Evolutionary conservation across 1,140 invertebrate species (phyloP).

Genomic region (Lordiphosa collinella): DNA sequence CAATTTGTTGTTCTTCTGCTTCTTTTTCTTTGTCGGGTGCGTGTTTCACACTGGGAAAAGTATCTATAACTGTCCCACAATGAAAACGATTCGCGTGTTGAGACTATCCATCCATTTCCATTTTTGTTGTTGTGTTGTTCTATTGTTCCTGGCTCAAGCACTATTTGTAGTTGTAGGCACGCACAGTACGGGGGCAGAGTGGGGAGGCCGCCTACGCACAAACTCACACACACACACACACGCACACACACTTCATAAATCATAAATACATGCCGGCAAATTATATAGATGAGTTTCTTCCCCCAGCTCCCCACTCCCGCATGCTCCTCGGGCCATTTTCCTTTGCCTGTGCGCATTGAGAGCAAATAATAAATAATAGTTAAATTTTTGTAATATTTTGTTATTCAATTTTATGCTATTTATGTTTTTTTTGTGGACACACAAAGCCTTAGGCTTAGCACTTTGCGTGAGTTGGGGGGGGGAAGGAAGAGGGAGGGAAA

Average conservation of each 20-base stretch:
- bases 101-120: conserved; percentile 45
- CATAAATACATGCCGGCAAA: conserved; percentile 72
- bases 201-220: conserved; percentile 12
- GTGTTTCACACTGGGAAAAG: conserved; percentile 40
- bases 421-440: conserved; percentile 23
- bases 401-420: conserved; percentile 72
- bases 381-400: conserved; percentile 68
- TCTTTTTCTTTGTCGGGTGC: conserved; percentile 33
- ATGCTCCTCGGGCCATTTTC: conserved; percentile 19
- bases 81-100: conserved; percentile 68
- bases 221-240: conserved; percentile 10
- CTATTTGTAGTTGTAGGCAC: conserved; percentile 62
- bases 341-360: conserved; percentile 27
- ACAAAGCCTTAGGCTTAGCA: conserved; percentile 5
- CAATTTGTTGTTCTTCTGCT: conserved; percentile 58
- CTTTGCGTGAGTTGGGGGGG: background rate
- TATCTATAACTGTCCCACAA: conserved; percentile 58
- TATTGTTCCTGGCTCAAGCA: conserved; percentile 54
- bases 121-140: conserved; percentile 33
- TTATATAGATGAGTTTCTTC: conserved; percentile 58
- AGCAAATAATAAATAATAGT: conserved; percentile 63
- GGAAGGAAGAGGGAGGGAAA: background rate
- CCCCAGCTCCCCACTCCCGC: background rate
- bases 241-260: conserved; percentile 61
- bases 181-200: conserved; percentile 23